Conservation (phyloP, 2,113 vertebrate genomes). For the Gorsachius goisagi region DNA sequence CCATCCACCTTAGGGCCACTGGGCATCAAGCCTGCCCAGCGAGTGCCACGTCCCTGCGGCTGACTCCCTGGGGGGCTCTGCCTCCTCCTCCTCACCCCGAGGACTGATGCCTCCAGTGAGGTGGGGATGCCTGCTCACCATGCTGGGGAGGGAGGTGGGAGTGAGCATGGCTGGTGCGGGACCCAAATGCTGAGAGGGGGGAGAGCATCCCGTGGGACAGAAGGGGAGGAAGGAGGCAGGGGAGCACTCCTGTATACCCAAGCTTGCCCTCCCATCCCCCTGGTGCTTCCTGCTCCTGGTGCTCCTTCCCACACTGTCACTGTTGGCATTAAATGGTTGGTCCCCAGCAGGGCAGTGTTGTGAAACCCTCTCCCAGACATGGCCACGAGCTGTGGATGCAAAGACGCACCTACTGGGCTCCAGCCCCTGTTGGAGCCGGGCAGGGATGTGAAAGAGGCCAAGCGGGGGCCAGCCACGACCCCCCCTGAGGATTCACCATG, state of each 20-base stretch:
- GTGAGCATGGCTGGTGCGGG: neutral
- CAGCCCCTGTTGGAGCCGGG: neutral
- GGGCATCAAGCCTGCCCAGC: rapidly evolving
- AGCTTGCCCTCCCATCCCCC: neutral
- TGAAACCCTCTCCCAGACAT: neutral
- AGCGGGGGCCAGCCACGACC: neutral
- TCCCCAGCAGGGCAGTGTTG: neutral
- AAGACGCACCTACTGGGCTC: neutral
- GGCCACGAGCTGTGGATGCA: neutral
- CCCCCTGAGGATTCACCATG: neutral
- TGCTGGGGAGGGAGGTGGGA: neutral
- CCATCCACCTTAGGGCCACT: neutral
- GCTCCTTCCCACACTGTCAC: rapidly evolving
- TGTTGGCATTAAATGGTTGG: neutral
- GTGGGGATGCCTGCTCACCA: neutral
- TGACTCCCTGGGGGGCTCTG: rapidly evolving
- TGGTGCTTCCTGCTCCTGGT: neutral
- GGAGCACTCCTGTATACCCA: neutral
- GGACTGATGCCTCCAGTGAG: neutral
- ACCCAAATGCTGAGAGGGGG: neutral
- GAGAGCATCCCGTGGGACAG: neutral
- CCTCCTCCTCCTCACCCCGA: neutral
- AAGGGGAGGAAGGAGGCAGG: neutral
- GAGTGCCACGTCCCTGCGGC: neutral
- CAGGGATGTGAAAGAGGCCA: neutral